These are phyloP conservation scores for Battus philenor DNA, from an alignment of 1,140 invertebrate genomes.

Conservation along the genomic window DNA sequence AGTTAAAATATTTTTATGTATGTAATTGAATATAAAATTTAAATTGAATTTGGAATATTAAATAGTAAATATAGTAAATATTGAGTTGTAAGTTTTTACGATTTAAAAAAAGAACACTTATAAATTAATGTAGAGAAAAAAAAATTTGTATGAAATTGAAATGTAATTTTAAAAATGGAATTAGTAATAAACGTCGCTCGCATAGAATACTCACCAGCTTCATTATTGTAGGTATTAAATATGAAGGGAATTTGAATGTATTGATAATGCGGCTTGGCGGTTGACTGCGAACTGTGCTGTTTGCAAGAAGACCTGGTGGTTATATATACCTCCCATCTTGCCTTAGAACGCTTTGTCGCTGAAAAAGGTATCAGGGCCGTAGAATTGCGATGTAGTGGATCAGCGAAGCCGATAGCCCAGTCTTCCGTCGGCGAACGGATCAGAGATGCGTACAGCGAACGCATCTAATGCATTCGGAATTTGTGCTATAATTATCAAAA, in stretches of 20 bases:
- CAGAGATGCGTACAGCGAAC: background rate
- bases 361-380: conserved; percentile 46
- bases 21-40: too few species aligned
- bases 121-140: too few species aligned
- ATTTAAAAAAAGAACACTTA: too few species aligned
- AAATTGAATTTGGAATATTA: too few species aligned
- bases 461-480: too few species aligned
- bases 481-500: too few species aligned
- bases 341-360: conserved; percentile 34
- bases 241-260: conserved; percentile 2
- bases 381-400: conserved; percentile 20
- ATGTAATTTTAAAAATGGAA: too few species aligned
- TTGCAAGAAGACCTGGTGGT: conserved; percentile 25
- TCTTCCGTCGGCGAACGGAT: background rate
- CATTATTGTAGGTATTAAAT: conserved; percentile 20
- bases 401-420: conserved; percentile 14
- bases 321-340: conserved; percentile 44
- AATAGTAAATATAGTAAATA: too few species aligned
- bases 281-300: conserved; percentile 34
- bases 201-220: conserved; percentile 20
- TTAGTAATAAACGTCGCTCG: conserved; percentile 7
- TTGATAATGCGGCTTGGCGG: conserved; percentile 25
- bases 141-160: too few species aligned
- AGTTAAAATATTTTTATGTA: too few species aligned
- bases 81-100: too few species aligned